Evolutionary conservation across 2,113 vertebrate species (phyloP), one percentile per base, ranked within the genome.

Genomic region (Sclerurus mexicanus): DNA sequence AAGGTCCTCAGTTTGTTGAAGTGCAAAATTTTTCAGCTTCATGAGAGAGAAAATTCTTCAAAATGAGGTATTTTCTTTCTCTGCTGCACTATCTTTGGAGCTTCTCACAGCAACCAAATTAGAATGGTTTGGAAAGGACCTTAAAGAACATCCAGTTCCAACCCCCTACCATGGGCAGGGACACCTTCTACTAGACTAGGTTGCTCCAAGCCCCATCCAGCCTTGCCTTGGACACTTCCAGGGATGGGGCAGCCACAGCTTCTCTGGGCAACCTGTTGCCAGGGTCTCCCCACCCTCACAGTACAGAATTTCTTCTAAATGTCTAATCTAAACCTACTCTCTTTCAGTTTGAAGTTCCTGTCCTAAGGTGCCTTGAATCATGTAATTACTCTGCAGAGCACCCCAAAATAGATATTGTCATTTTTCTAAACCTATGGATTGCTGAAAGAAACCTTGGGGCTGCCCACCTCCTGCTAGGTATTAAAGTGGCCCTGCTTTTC

Each of bases 141-240:
- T 18, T 12, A 69, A 49, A 63, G 39, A 40, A 30, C 28, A 67
- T 14, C 28, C 28, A 39, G 16, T 75, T 53, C 46, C 39, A 73
- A 12, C 1, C 20, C 14, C 4, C 30, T 69, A 11, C 71, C 47
- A 35, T 8, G 47, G 7, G 11, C 30, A 76, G 71, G 25, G 47
- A 47, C 47, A 49, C 1, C 21, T 76, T 12, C 7, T 6, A 63
- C 40, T 56, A 0, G 3, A 4, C 31, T 55, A 62, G 25, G 30
- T 1, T 42, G 40, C 21, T 69, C 47, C 1, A 1, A 55, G 35
- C 40, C 14, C 30, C 2, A 0, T 47, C 71, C 63, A 76, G 0
- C 25, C 49, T 42, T 22, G 14, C 14, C 47, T 62, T 62, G 62
- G 2, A 27, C 47, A 49, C 6, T 55, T 11, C 14, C 49, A 77